Base-by-base conservation (phyloP, 2,113 vertebrate genomes). In the Stigmatopora nigra region DNA sequence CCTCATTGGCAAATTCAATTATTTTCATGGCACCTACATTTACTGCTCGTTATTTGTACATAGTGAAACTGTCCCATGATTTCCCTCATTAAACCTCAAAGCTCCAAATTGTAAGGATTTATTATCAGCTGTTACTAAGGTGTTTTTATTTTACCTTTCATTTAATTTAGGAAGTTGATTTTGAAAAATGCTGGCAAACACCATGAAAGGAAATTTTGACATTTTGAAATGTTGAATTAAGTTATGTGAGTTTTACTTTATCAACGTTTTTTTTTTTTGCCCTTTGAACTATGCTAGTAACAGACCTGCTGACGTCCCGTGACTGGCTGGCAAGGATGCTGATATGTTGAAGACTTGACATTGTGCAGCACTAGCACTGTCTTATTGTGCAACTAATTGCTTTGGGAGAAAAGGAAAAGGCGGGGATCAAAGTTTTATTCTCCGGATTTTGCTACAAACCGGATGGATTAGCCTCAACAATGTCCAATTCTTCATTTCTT, bases 241-340 rank as follows among this genome's bases (percentile, higher is more conserved):
- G 7, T 45, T 47, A 15, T 63, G 45, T 14, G 16, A n/a, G 10
- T 63, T 45, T 48, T 15, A n/a, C 57, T 60, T 44, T n/a, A 10
- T 35, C 79, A 58, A 71, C 55, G 65, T 70, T 69, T 68, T 51
- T 45, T 51, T 45, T 31, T 56, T 55, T 20, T 73, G 81, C 70
- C 79, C 86, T 88, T 89, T 89, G 88, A 88, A 80, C 88, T 76
- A 45, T 78, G 71, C 56, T 71, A 55, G 76, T 77, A 78, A 83
- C 68, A 76, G 68, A 71, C 79, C 79, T 77, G 79, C 83, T 85
- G 76, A 82, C 81, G 77, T 73, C 86, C 73, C 67, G 78, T 91
- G 87, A 89, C 84, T 75, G 46, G 51, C 82, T 68, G 57, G 62
- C 69, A 69, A 82, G 81, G 80, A 84, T 77, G 59, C 69, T 71